Evolutionary conservation across 2,113 vertebrate species (phyloP).

Genomic region (Cephalopholis sonnerati): DNA sequence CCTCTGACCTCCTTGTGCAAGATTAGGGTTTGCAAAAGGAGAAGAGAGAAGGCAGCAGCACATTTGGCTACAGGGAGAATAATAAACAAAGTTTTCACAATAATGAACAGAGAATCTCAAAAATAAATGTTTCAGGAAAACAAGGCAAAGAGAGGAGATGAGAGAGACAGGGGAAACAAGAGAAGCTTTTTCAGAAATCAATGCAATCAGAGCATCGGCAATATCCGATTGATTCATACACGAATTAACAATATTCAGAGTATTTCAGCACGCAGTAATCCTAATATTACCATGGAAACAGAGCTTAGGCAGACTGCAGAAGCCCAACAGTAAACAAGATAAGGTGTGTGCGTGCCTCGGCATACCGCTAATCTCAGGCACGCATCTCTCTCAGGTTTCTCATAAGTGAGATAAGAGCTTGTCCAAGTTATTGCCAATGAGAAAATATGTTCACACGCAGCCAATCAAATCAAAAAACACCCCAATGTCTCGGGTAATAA

Average conservation of each 20-base stretch:
- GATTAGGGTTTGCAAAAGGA: not conserved
- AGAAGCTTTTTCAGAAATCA: conserved; percentile 43
- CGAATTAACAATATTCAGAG: conserved; percentile 55
- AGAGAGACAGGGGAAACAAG: not conserved
- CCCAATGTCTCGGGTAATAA: not conserved
- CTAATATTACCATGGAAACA: conserved; percentile 69
- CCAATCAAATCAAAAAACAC: conserved; percentile 26
- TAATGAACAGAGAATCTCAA: not conserved
- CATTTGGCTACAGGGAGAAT: not conserved
- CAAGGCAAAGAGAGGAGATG: not conserved
- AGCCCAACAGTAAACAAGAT: conserved; percentile 54
- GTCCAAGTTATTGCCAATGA: conserved; percentile 57
- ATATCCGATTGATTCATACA: conserved; percentile 64
- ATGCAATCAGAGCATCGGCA: conserved; percentile 57
- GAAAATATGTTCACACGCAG: conserved; percentile 25
- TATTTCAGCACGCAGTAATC: conserved; percentile 48
- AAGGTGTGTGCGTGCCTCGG: conserved; percentile 51
- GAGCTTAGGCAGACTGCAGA: conserved; percentile 40
- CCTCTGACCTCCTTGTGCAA: conserved; percentile 19
- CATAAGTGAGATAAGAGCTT: conserved; percentile 62
- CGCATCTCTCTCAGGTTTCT: conserved; percentile 55
- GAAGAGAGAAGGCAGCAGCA: not conserved
- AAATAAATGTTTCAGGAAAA: not conserved
- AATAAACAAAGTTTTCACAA: not conserved
- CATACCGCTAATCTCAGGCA: conserved; percentile 47